Conservation (phyloP, 2,113 vertebrate genomes). For the Entosphenus tridentatus region DNA sequence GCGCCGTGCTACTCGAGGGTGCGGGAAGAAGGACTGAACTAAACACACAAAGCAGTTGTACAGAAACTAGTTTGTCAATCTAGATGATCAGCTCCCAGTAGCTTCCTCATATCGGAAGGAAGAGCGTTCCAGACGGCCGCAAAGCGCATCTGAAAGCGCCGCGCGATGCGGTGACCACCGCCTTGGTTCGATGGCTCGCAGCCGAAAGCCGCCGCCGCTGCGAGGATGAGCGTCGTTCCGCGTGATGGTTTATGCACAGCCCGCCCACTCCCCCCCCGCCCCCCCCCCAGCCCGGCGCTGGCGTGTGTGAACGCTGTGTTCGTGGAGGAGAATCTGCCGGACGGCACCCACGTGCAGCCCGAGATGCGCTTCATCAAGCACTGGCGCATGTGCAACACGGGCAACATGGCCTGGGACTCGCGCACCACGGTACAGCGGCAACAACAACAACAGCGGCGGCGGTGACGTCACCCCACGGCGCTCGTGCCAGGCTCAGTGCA, state of each 20-base stretch:
- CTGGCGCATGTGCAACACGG: conserved; percentile 92
- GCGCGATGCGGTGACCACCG: background rate
- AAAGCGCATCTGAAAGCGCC: background rate
- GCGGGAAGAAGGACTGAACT: too few species aligned
- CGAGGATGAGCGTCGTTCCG: background rate
- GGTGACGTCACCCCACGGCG: too few species aligned
- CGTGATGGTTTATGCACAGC: background rate
- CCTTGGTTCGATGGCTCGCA: background rate
- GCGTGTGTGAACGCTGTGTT: conserved; percentile 71
- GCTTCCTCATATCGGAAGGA: too few species aligned
- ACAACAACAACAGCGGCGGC: too few species aligned
- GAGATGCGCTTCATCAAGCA: conserved; percentile 87
- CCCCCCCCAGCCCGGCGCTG: conserved; percentile 38
- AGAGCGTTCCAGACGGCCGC: background rate
- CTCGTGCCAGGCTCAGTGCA: too few species aligned
- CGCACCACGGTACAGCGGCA: conserved; percentile 46
- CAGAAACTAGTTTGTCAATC: too few species aligned
- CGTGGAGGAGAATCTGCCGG: conserved; percentile 95
- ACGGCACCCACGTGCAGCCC: conserved; percentile 67
- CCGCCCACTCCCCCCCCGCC: conserved; percentile 20
- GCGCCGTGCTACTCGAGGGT: too few species aligned
- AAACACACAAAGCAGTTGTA: too few species aligned
- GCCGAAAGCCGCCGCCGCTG: background rate
- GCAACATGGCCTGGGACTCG: conserved; percentile 60
- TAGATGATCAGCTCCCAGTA: too few species aligned